phyloP scores from a whole-genome alignment of 2,113 vertebrate genomes.

The Leiothrix lutea region DNA sequence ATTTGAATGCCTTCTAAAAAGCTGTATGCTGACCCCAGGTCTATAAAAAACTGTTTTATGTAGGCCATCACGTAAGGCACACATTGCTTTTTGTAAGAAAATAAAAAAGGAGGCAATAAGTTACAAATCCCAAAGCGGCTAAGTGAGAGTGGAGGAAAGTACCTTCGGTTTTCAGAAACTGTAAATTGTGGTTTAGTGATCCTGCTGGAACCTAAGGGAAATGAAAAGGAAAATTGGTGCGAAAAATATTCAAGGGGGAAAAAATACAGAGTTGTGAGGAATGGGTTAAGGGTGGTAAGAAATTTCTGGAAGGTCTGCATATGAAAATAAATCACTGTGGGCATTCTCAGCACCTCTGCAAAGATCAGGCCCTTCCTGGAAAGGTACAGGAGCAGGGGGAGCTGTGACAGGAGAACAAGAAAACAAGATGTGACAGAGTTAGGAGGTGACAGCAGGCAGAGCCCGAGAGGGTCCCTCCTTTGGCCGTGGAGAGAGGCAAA shows the following conservation, averaged over 20 bases:
- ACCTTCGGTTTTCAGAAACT: conserved; percentile 61
- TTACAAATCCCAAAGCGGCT: conserved; percentile 75
- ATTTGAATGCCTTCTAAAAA: conserved; percentile 50
- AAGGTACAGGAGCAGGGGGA: not conserved
- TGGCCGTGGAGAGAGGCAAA: not conserved
- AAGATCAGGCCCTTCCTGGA: not conserved
- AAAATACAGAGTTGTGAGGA: not conserved
- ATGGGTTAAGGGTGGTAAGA: not conserved
- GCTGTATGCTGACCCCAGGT: conserved; percentile 40
- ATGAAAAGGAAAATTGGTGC: conserved; percentile 56
- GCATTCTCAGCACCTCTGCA: not conserved
- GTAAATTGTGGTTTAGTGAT: conserved; percentile 74
- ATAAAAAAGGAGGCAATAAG: conserved; percentile 69
- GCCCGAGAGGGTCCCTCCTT: fast-evolving
- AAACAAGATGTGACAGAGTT: not conserved
- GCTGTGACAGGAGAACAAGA: not conserved
- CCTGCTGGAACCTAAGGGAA: conserved; percentile 55
- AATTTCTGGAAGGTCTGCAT: not conserved
- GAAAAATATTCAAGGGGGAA: conserved; percentile 55
- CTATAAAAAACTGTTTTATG: conserved; percentile 65
- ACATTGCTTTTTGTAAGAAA: conserved; percentile 61
- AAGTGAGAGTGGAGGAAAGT: conserved; percentile 67
- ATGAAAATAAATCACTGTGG: not conserved
- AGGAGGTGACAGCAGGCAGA: not conserved
- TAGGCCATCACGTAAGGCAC: conserved; percentile 48